Conservation (phyloP, 2,888 invertebrate genomes). For the Acrobasis repandana region DNA sequence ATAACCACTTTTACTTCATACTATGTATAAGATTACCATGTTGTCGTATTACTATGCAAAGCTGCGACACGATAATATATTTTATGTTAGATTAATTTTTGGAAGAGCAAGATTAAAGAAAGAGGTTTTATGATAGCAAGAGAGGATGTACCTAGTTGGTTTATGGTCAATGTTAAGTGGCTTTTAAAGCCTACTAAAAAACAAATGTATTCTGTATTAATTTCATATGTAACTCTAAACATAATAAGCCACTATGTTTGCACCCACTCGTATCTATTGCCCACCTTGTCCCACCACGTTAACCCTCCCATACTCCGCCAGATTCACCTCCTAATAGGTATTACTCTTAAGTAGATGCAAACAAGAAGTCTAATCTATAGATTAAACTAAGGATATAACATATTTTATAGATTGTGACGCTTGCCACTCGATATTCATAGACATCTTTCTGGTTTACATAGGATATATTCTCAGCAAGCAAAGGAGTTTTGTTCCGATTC, state of each 20-base stretch:
- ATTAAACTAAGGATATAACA: neutral
- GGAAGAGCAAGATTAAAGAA: neutral
- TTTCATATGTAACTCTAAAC: no score
- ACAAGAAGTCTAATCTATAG: no score
- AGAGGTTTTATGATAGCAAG: neutral
- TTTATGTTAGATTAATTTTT: conserved; percentile 11
- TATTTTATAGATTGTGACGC: neutral
- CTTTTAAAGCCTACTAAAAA: neutral
- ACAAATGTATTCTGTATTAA: neutral
- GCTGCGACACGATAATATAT: conserved; percentile 10
- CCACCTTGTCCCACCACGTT: no score
- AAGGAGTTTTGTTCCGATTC: conserved; percentile 13
- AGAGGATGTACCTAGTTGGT: no score
- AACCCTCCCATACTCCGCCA: no score
- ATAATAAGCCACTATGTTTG: no score
- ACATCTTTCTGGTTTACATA: neutral
- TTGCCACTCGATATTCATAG: neutral
- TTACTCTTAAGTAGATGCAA: no score
- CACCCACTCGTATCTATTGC: no score
- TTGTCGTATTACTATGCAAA: conserved; percentile 6
- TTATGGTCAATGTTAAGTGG: neutral
- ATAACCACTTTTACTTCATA: neutral
- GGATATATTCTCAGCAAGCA: neutral
- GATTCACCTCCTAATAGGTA: no score
- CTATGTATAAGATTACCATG: conserved; percentile 1